phyloP scores from a whole-genome alignment of 35 echinoderm and acorn worm species.

The Ptychodera flava region DNA sequence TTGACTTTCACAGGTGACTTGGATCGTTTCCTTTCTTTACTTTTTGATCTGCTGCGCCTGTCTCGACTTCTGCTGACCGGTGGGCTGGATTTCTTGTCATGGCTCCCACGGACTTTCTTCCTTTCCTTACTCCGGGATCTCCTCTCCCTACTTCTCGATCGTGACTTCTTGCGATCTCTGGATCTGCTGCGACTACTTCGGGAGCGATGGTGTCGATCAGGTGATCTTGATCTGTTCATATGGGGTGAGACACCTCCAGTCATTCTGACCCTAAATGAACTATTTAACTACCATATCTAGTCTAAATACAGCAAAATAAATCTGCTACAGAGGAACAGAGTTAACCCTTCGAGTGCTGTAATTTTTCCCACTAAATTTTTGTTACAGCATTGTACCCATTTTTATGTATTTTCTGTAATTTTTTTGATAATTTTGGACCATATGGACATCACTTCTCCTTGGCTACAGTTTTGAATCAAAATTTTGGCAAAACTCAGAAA shows the following conservation, averaged over 20 bases:
- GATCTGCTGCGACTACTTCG: slow-evolving; percentile 2
- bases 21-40: neutral
- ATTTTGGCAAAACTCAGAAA: no score
- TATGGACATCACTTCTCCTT: no score
- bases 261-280: neutral
- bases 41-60: neutral
- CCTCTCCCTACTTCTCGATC: neutral
- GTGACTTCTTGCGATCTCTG: neutral
- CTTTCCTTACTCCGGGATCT: neutral
- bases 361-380: no score
- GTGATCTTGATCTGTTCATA: neutral
- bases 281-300: no score
- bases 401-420: no score
- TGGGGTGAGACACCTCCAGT: neutral
- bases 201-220: neutral
- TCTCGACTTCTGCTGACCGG: neutral
- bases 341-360: no score
- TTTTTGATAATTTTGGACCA: no score
- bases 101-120: neutral
- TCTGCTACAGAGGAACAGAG: no score
- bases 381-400: no score
- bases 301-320: no score
- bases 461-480: no score
- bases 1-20: neutral
- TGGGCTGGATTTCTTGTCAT: neutral